Base-by-base conservation (phyloP, 1,140 invertebrate species). In the Atta colombica region DNA sequence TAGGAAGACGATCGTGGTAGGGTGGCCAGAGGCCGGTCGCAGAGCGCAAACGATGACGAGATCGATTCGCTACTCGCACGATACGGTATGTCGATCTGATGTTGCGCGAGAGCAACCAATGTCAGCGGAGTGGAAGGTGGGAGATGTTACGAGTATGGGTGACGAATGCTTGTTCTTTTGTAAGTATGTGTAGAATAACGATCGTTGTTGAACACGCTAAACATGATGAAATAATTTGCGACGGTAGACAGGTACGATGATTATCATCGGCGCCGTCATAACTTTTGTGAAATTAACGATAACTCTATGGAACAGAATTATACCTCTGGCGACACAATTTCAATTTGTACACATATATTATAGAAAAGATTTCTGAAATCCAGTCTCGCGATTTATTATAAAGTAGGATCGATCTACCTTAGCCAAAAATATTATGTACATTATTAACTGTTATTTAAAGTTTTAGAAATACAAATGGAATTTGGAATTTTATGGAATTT, bases 21-120 rank as follows among this genome's bases (percentile, higher is more conserved):
- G 90, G 84, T 72, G 63, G 12, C 12, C 39, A 66, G 86, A 90
- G 85, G 89, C 89, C 68, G 85, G 72, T 55, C 68, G 51, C 12
- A 25, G 18, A 28, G 21, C 49, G 49, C 85, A 16, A 87, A 55
- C 8, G 28, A 55, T 66, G 63, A 61, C 35, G 49, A 31, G 53
- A 78, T 86, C 49, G 69, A 86, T 86, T 84, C 45, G 21, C 74
- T 60, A 66, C 51, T 88, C 31, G 49, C 21, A n/a, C 45, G 35
- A 6, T 31, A 53, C 60, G 31, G 18, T 12, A 39, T 58, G 69
- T 86, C 55, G 49, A 78, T 84, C 14, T 39, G 25, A 61, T 49
- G 5, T 49, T 31, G 39, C 7, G 80, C 68, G 53, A 74, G 39
- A 82, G 3, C 53, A 16, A 68, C 55, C 80, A 61, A 84, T 84